These are phyloP conservation scores for Antedon mediterranea DNA, from an alignment of 53 echinoderm and acorn worm genomes.

Conservation along the genomic window DNA sequence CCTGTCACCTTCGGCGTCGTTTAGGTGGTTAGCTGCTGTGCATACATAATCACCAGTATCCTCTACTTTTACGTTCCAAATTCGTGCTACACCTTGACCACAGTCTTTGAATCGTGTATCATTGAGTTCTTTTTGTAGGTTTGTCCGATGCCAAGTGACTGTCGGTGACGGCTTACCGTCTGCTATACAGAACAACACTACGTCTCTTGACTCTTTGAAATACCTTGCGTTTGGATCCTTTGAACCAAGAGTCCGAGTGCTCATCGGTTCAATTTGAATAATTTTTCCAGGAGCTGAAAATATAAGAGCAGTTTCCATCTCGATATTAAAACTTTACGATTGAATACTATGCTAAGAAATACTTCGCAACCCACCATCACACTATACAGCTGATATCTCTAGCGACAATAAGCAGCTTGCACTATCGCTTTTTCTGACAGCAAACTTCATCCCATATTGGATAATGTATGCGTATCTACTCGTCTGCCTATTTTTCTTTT, in stretches of 20 bases:
- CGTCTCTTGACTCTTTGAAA: background rate
- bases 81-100: background rate
- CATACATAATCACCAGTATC: background rate
- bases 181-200: background rate
- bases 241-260: background rate
- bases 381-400: too few species aligned
- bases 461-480: too few species aligned
- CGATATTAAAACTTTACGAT: too few species aligned
- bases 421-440: too few species aligned
- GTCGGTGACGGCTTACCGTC: background rate
- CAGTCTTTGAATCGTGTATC: background rate
- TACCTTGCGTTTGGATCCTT: background rate
- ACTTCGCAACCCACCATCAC: too few species aligned
- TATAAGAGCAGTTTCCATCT: too few species aligned
- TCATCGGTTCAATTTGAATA: background rate
- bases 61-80: background rate
- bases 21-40: background rate
- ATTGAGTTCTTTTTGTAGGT: background rate
- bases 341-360: too few species aligned
- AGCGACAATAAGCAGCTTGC: too few species aligned
- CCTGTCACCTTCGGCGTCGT: background rate
- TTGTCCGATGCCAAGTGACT: background rate
- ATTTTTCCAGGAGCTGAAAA: background rate
- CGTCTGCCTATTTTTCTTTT: too few species aligned
- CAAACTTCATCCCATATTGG: too few species aligned